phyloP scores from a whole-genome alignment of 2,113 vertebrate genomes.

The Sisor rabdophorus region DNA sequence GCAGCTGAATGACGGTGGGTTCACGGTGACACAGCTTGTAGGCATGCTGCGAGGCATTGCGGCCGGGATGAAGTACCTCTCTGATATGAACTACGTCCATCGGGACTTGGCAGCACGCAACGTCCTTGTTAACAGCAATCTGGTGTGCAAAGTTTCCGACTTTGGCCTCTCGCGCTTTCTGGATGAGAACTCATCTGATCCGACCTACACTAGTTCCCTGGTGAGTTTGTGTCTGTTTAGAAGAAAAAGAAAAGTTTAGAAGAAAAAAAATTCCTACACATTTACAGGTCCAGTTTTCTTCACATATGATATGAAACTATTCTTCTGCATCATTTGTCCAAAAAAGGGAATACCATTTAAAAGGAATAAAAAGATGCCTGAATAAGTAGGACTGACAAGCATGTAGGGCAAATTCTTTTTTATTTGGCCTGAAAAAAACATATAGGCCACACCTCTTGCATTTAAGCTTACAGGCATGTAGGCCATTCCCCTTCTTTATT shows the following conservation, averaged over 20 bases:
- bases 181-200: constrained; percentile 88
- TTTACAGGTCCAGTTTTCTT: neutral
- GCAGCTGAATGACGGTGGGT: constrained; percentile 92
- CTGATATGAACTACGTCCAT: constrained; percentile 96
- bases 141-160: constrained; percentile 97
- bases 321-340: neutral
- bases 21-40: constrained; percentile 94
- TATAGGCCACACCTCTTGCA: neutral
- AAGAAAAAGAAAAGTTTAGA: too few relatives aligned
- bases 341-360: neutral
- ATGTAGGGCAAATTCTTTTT: neutral
- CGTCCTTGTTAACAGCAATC: constrained; percentile 95
- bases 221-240: constrained; percentile 49
- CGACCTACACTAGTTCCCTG: constrained; percentile 95
- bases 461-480: neutral
- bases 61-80: constrained; percentile 94
- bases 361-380: neutral
- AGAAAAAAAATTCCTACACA: neutral
- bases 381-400: neutral
- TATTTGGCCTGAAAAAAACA: neutral
- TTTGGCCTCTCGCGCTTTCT: constrained; percentile 92
- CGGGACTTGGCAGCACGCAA: constrained; percentile 92
- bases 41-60: constrained; percentile 94
- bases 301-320: neutral
- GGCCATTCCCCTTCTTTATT: neutral